Evolutionary conservation across 2,888 invertebrate genomes (phyloP).

Genomic region (Colletes collaris): DNA sequence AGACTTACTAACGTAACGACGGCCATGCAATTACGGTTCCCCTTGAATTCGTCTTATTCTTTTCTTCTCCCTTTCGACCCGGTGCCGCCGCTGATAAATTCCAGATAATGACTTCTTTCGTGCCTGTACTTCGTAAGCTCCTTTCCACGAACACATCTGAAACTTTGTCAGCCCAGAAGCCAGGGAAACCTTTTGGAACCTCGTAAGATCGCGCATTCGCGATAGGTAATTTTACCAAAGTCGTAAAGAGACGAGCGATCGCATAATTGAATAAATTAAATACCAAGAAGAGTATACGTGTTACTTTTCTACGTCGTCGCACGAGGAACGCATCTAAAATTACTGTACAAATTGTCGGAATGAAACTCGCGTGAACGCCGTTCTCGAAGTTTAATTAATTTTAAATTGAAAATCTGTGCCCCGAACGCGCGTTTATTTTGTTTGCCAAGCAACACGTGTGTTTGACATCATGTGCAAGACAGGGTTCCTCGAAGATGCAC

Average conservation of each 20-base stretch:
- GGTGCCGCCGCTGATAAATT: conserved; percentile 6
- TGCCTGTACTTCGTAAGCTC: not conserved
- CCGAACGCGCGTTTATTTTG: not conserved
- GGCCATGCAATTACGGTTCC: conserved; percentile 29
- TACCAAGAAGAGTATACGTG: too few relatives aligned
- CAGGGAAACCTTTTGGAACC: too few relatives aligned
- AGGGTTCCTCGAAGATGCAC: too few relatives aligned
- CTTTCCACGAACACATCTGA: not conserved
- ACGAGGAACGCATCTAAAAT: conserved; percentile 5
- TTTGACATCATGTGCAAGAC: not conserved
- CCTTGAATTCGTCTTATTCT: not conserved
- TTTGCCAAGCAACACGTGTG: not conserved
- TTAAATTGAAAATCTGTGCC: conserved; percentile 22
- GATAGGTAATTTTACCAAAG: too few relatives aligned
- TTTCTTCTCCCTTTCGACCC: not conserved
- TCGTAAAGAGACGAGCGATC: too few relatives aligned
- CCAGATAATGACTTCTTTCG: conserved; percentile 11
- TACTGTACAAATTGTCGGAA: not conserved
- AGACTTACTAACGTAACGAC: conserved; percentile 7
- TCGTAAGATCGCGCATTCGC: too few relatives aligned
- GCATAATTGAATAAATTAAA: too few relatives aligned
- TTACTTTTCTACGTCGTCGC: too few relatives aligned
- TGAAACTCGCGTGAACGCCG: not conserved
- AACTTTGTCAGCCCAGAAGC: too few relatives aligned
- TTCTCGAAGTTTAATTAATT: conserved; percentile 35